A percentile compares a stretch with the other conserved stretches of the same genome.
Conservation (phyloP, 1,140 invertebrate genomes). For the Drosophila watanabei region DNA sequence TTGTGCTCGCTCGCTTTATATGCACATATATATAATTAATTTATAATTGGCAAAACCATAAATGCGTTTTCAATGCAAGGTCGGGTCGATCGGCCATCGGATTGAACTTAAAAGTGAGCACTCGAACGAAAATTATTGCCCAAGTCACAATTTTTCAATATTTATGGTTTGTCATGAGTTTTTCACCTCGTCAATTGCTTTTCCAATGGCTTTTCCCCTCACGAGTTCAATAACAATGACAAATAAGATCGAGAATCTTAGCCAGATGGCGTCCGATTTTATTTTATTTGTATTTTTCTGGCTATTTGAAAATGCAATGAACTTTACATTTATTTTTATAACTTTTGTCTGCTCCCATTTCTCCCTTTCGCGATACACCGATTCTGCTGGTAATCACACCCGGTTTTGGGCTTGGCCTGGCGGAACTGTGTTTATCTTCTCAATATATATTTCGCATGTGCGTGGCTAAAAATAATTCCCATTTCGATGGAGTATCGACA, state of each 20-base stretch:
- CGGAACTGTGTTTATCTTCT: constrained; percentile 48
- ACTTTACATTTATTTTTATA: constrained; percentile 57
- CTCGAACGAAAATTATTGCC: constrained; percentile 24
- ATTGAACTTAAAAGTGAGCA: constrained; percentile 40
- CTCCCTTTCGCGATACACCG: constrained; percentile 15
- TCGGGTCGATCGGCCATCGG: constrained; percentile 30
- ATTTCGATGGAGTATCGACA: constrained; percentile 37
- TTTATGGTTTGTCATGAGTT: constrained; percentile 12
- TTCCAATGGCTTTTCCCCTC: constrained; percentile 16
- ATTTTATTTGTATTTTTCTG: constrained; percentile 15
- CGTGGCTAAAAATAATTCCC: constrained; percentile 53
- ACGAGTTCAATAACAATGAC: constrained; percentile 32
- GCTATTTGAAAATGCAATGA: constrained; percentile 48
- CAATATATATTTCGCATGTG: constrained; percentile 45
- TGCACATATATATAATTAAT: constrained; percentile 40
- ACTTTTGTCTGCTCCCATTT: constrained; percentile 19
- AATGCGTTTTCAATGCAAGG: constrained; percentile 64
- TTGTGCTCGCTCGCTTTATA: constrained; percentile 6
- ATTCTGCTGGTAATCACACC: constrained; percentile 37
- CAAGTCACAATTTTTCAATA: constrained; percentile 21
- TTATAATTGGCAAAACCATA: constrained; percentile 58
- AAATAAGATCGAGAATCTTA: constrained; percentile 22
- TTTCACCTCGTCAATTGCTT: constrained; percentile 35
- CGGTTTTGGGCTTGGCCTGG: constrained; percentile 50
- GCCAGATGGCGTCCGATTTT: constrained; percentile 25